Percentiles rank a stretch among this genome's conserved stretches.
Conservation (phyloP, 2,113 vertebrate genomes). For the Pipra filicauda region DNA sequence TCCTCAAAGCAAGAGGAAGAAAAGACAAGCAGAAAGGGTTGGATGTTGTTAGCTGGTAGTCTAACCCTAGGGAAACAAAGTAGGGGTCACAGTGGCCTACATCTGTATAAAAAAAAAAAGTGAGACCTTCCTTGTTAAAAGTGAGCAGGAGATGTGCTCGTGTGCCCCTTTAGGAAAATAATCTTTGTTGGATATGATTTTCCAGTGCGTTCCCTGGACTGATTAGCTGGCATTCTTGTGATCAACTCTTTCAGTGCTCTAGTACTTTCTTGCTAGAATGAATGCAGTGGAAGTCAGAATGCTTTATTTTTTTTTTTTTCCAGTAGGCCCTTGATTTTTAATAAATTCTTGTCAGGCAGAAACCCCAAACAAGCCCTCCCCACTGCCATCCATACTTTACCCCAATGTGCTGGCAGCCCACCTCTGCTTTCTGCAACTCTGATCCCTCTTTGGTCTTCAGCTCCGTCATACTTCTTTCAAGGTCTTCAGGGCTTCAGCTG, state of each 20-base stretch:
- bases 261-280: background rate
- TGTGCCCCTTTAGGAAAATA: background rate
- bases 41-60: background rate
- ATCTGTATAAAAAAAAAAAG: background rate
- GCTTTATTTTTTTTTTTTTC: background rate
- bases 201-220: background rate
- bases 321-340: background rate
- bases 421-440: background rate
- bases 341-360: background rate
- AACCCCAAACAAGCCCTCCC: background rate
- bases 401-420: background rate
- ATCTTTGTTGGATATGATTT: background rate
- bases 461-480: background rate
- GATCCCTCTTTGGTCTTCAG: background rate
- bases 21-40: background rate
- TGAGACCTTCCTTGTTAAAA: background rate
- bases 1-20: background rate
- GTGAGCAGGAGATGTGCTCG: background rate
- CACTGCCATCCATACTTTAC: background rate
- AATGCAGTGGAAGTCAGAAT: background rate
- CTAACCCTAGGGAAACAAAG: background rate
- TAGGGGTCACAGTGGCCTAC: background rate
- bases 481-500: background rate
- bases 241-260: background rate
- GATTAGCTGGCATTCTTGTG: background rate